Base-by-base conservation (phyloP, 2,888 invertebrate genomes). In the Capitulum mitella region DNA sequence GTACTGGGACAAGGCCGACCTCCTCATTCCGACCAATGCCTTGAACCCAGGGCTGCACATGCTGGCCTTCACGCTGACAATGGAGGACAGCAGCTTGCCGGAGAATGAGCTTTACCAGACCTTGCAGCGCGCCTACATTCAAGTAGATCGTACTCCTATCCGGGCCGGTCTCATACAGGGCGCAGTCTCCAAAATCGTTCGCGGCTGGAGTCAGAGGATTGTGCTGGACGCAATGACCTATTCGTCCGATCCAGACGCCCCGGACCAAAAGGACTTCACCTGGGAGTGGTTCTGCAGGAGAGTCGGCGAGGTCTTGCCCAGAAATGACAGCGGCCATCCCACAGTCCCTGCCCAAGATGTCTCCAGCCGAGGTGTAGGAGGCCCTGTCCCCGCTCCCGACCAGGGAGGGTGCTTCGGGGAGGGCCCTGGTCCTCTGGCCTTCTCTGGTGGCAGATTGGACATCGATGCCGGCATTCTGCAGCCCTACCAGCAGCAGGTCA, bases 371-470 rank as follows among this genome's bases (percentile, higher is more conserved):
- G 3, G 6, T 22, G 40, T 10, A 8, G 40, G 37, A 22, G n/a
- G 22, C 22, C 26, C 40, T 3, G 74, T 74, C 3, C 74, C 37
- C 19, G 3, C 10, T 8, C 74, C 37, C 6, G 70, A 37, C 37
- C 22, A 37, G n/a, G 75, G 75, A 8, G 75, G 75, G 12, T 75
- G 75, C 19, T 75, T 75, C 16, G 75, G 75, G 1, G 46, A 75
- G 8, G 75, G 75, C 12, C 75, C 75, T 6, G 75, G 43, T 14
- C 43, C 2, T 3, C n/a, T 75, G 75, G 46, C 12, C 43, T 46
- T 46, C 19, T 8, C 22, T 12, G 46, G 75, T 5, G 43, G 29
- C 6, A 16, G 12, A 3, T 46, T 75, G n/a, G 19, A 46, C 1
- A n/a, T 75, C 1, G 29, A 46, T 22, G 19, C 75, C 2, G 75